phyloP scores from a whole-genome alignment of 2,888 invertebrate species.

The Synergus japonicus region DNA sequence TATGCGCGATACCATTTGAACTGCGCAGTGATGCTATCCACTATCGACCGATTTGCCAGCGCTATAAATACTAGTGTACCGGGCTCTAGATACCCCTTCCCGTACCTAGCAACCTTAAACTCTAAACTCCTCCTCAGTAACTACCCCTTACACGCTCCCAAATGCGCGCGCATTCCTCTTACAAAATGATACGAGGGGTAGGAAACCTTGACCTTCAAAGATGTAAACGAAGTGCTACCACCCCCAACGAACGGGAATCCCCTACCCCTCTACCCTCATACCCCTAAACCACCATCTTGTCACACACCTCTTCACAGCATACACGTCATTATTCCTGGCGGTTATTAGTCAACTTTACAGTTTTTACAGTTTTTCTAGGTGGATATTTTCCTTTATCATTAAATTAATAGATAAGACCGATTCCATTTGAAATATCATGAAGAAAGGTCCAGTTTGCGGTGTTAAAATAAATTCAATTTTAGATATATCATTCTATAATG shows the following conservation, averaged over 20 bases:
- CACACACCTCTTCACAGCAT: constrained; percentile 2
- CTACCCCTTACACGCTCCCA: constrained; percentile 40
- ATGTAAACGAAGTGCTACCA: constrained; percentile 58
- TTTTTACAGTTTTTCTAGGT: not conserved
- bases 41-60: constrained; percentile 73
- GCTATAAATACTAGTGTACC: constrained; percentile 75
- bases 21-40: constrained; percentile 74
- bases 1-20: constrained; percentile 59
- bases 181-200: constrained; percentile 51
- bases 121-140: not conserved
- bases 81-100: constrained; percentile 60
- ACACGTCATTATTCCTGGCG: not conserved
- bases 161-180: constrained; percentile 38
- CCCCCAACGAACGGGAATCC: constrained; percentile 19
- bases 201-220: constrained; percentile 76
- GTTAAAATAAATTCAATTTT: no score
- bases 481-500: no score
- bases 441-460: no score
- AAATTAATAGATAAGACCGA: no score
- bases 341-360: not conserved
- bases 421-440: no score
- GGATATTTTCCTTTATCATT: no score
- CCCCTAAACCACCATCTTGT: not conserved
- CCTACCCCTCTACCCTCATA: not conserved
- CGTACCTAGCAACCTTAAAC: constrained; percentile 27